Conservation (phyloP, 2,888 invertebrate species). For the Trichopria drosophilae region DNA sequence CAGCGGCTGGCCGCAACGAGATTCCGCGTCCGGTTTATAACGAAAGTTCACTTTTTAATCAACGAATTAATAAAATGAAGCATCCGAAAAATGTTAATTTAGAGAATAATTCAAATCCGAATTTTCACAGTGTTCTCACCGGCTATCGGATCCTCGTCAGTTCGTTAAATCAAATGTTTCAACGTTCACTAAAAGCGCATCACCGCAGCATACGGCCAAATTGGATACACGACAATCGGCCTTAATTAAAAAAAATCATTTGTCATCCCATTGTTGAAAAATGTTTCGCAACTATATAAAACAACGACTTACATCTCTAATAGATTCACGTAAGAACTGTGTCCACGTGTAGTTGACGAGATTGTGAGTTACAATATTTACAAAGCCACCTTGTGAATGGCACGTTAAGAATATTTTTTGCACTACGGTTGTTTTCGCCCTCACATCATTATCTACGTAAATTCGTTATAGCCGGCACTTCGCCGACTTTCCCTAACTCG, state of each 20-base stretch:
- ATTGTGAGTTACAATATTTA: slow-evolving; percentile 47
- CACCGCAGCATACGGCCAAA: too few relatives aligned
- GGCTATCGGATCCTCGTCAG: too few relatives aligned
- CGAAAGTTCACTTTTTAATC: slow-evolving; percentile 24
- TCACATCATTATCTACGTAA: slow-evolving; percentile 15
- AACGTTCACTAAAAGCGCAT: too few relatives aligned
- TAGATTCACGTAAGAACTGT: slow-evolving; percentile 23
- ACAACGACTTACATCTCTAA: slow-evolving; percentile 19
- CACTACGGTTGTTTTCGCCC: slow-evolving; percentile 44
- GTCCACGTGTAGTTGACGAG: slow-evolving; percentile 11
- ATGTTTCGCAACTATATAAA: slow-evolving; percentile 21
- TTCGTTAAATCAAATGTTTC: too few relatives aligned
- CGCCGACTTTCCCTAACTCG: slow-evolving; percentile 10
- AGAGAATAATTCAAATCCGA: too few relatives aligned
- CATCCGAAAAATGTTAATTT: too few relatives aligned
- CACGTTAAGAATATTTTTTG: slow-evolving; percentile 57
- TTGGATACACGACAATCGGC: too few relatives aligned
- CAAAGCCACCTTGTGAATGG: slow-evolving; percentile 56
- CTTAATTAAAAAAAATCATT: slow-evolving; percentile 23
- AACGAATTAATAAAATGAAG: too few relatives aligned
- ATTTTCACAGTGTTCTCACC: too few relatives aligned
- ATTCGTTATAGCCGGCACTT: not conserved
- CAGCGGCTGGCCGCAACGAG: slow-evolving; percentile 46
- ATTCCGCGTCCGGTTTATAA: slow-evolving; percentile 28
- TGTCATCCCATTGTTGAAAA: slow-evolving; percentile 26